Conservation (phyloP, 2,113 vertebrate species). For the Muntiacus muntjak region DNA sequence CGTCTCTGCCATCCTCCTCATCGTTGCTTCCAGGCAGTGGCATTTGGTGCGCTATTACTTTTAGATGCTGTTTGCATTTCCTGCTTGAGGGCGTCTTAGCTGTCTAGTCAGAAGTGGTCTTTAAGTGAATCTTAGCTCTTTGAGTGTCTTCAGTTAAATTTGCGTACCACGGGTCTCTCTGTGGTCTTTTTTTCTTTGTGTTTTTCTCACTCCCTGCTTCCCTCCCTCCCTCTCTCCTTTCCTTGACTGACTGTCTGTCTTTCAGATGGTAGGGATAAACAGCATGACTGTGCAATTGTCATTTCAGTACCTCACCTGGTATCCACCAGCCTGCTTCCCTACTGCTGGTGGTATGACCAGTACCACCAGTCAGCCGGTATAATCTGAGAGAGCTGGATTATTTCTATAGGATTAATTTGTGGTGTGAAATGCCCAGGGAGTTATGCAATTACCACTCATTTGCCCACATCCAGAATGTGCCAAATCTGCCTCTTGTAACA, state of each 20-base stretch:
- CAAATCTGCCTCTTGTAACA: not conserved
- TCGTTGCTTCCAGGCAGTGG: not conserved
- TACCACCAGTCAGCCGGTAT: not conserved
- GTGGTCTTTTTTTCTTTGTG: not conserved
- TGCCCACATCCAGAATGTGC: not conserved
- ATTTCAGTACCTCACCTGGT: not conserved
- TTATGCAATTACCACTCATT: not conserved
- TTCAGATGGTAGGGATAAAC: not conserved
- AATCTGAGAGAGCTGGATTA: not conserved
- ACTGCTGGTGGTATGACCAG: not conserved
- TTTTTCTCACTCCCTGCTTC: not conserved
- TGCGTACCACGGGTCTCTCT: not conserved
- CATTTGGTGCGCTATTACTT: not conserved
- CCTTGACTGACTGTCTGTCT: not conserved
- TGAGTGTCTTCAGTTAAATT: not conserved
- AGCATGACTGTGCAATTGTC: not conserved
- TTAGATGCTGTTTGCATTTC: not conserved
- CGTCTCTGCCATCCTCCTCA: fast-evolving
- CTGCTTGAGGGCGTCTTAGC: not conserved
- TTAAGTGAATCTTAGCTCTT: not conserved
- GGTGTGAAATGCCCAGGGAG: not conserved
- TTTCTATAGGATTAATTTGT: not conserved
- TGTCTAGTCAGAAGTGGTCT: not conserved
- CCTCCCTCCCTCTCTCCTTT: not conserved
- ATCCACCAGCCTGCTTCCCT: not conserved